Conservation (phyloP, 2,113 vertebrate species). For the Entelurus aequoreus region DNA sequence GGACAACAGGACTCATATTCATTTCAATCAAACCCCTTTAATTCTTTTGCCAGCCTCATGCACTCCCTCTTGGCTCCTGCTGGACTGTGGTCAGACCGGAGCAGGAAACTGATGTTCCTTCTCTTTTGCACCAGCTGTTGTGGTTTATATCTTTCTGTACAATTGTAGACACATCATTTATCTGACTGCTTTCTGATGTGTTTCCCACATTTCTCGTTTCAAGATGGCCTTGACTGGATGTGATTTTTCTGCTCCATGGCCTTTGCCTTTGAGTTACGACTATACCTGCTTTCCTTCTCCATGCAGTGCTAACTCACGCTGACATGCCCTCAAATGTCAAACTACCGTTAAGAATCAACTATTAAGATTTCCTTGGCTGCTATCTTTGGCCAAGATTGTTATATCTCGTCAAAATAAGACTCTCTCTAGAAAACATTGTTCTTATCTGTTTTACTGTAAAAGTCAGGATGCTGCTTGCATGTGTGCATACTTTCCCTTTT, state of each 20-base stretch:
- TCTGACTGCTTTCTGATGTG: conserved; percentile 52
- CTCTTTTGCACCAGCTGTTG: conserved; percentile 61
- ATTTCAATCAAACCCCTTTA: conserved; percentile 33
- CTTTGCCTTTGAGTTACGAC: conserved; percentile 20
- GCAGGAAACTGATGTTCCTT: conserved; percentile 46
- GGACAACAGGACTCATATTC: conserved; percentile 19
- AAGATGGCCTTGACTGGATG: conserved; percentile 41
- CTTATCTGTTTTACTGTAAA: conserved; percentile 21
- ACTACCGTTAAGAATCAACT: conserved; percentile 35
- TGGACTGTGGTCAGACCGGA: conserved; percentile 32
- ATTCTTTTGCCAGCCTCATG: conserved; percentile 24
- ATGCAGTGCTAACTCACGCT: conserved; percentile 3
- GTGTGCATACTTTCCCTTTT: background rate
- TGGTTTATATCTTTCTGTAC: conserved; percentile 56
- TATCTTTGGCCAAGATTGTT: conserved; percentile 25
- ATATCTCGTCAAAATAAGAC: conserved; percentile 5
- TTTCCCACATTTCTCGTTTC: conserved; percentile 48
- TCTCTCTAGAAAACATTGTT: conserved; percentile 14
- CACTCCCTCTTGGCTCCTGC: conserved; percentile 38
- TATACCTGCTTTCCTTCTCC: conserved; percentile 1
- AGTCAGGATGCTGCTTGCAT: conserved; percentile 8
- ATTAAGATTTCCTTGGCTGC: conserved; percentile 16
- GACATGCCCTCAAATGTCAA: conserved; percentile 23
- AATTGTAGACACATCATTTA: conserved; percentile 49
- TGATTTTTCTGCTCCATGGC: conserved; percentile 23